Evolutionary conservation across 35 echinoderm and acorn worm species (phyloP).

Genomic region (Lytechinus pictus): DNA sequence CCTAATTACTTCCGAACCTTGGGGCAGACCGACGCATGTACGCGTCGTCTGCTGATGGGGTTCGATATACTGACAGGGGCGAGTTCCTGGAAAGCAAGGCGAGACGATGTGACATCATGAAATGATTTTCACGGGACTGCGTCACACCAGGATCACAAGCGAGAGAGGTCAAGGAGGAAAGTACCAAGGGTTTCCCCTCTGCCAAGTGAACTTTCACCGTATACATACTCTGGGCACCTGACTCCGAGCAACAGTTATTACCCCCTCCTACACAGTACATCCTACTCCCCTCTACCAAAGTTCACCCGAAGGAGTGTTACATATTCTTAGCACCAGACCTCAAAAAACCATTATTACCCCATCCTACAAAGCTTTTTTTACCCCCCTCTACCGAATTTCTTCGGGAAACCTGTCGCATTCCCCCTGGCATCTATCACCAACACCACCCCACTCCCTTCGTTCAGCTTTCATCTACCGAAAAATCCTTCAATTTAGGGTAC

Average conservation of each 20-base stretch:
- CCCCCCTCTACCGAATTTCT: too few species aligned
- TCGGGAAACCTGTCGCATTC: too few species aligned
- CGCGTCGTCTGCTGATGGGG: not conserved
- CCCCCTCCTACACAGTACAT: not conserved
- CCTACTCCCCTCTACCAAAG: not conserved
- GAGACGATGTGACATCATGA: not conserved
- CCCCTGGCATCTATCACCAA: too few species aligned
- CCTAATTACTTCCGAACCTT: not conserved
- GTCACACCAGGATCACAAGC: not conserved
- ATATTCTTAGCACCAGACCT: not conserved
- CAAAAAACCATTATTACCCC: too few species aligned
- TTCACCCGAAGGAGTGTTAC: not conserved
- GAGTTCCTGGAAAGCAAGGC: not conserved
- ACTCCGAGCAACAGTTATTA: not conserved
- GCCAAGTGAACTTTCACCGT: not conserved
- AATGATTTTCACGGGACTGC: not conserved
- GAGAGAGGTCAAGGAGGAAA: not conserved
- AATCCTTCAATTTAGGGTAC: too few species aligned
- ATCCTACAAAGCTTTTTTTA: too few species aligned
- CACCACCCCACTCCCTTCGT: too few species aligned
- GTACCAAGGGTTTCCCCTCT: not conserved
- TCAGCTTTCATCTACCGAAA: too few species aligned
- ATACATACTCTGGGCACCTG: not conserved
- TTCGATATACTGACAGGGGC: not conserved
- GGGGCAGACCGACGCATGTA: not conserved